These are phyloP conservation scores for Aphis gossypii DNA, from an alignment of 1,140 invertebrate genomes.

Conservation along the genomic window DNA sequence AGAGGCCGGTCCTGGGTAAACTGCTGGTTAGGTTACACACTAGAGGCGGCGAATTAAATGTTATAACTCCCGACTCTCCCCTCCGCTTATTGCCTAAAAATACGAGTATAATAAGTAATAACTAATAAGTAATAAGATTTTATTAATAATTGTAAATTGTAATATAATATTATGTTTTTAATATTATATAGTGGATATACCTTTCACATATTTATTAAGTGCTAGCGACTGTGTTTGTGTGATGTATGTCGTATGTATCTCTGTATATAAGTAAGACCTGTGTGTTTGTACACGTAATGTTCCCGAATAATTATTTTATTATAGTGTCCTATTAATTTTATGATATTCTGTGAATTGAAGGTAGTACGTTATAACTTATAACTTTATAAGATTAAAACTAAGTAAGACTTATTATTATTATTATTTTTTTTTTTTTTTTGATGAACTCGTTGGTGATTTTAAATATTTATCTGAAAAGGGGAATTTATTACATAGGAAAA, in stretches of 20 bases:
- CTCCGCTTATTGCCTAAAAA: not conserved
- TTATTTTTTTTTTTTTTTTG: not conserved
- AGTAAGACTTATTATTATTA: not conserved
- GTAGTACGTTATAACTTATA: not conserved
- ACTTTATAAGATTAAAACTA: not conserved
- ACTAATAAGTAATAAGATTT: not conserved
- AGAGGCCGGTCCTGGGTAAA: conserved; percentile 53
- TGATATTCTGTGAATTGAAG: not conserved
- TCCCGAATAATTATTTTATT: not conserved
- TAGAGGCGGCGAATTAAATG: not conserved
- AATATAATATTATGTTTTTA: conserved; percentile 6
- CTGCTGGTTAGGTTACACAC: not conserved
- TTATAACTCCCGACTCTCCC: not conserved
- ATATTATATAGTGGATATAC: not conserved
- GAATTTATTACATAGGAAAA: not conserved
- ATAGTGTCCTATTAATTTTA: conserved; percentile 19
- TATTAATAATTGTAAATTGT: conserved; percentile 21
- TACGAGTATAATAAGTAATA: not conserved
- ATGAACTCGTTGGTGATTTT: not conserved
- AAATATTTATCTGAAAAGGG: not conserved
- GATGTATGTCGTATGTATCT: not conserved
- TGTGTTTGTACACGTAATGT: not conserved
- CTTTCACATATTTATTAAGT: not conserved
- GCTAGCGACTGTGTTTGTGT: not conserved
- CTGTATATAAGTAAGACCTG: not conserved